phyloP scores from a whole-genome alignment of 2,888 invertebrate genomes.

The Apamea sordens region DNA sequence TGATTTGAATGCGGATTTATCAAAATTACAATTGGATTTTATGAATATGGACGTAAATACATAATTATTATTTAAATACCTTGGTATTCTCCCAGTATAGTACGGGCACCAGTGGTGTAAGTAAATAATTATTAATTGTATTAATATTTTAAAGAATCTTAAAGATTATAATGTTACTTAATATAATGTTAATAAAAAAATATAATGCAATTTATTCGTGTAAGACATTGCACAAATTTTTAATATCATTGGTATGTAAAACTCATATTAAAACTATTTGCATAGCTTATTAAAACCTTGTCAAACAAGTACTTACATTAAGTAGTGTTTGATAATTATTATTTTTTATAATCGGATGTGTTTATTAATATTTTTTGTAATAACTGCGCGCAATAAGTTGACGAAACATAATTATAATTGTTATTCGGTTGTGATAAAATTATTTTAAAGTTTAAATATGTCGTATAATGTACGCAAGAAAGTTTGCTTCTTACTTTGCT shows the following conservation, averaged over 20 bases:
- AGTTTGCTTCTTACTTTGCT: background rate
- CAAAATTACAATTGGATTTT: conserved; percentile 32
- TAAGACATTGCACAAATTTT: conserved; percentile 76
- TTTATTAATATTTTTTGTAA: conserved; percentile 38
- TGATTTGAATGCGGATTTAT: conserved; percentile 26
- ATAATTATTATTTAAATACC: conserved; percentile 33
- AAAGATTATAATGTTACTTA: conserved; percentile 73
- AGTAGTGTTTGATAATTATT: conserved; percentile 73
- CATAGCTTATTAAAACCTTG: conserved; percentile 65
- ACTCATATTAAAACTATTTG: conserved; percentile 61
- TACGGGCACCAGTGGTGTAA: conserved; percentile 45
- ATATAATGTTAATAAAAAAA: conserved; percentile 65
- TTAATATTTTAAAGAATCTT: conserved; percentile 65
- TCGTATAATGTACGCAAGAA: background rate
- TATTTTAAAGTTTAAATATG: conserved; percentile 5
- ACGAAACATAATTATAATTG: conserved; percentile 12
- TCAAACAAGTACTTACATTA: conserved; percentile 80
- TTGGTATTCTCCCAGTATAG: conserved; percentile 39
- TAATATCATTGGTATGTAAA: conserved; percentile 63
- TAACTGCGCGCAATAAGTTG: conserved; percentile 38
- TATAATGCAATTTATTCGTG: conserved; percentile 70
- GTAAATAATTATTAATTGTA: conserved; percentile 62
- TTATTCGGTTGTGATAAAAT: conserved; percentile 11
- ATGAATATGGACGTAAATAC: conserved; percentile 38
- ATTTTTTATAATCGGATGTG: conserved; percentile 48